Percentiles rank a stretch among this genome's conserved stretches.
Conservation (phyloP, 2,113 vertebrate species). For the Plecotus auritus region DNA sequence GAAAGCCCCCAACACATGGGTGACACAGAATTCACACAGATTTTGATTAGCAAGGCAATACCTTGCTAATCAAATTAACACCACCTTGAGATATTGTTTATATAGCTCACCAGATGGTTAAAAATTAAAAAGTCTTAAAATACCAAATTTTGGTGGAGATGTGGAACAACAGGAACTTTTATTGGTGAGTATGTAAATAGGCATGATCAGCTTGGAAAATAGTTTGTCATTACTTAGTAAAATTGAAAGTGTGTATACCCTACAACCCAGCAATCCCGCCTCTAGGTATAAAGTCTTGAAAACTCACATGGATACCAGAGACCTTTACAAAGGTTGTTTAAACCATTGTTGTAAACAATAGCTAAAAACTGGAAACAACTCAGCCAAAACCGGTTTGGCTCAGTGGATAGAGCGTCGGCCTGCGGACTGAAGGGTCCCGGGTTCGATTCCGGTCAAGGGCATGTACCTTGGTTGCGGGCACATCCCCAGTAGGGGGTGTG, state of each 20-base stretch:
- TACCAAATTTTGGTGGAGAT: constrained; percentile 10
- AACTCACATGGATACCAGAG: not conserved
- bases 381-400: too few relatives aligned
- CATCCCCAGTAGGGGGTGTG: too few relatives aligned
- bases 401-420: too few relatives aligned
- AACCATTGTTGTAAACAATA: not conserved
- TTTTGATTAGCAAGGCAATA: constrained; percentile 30
- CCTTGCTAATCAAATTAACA: not conserved
- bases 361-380: not conserved
- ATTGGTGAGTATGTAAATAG: not conserved
- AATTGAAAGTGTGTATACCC: not conserved
- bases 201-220: constrained; percentile 6
- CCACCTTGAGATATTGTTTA: constrained; percentile 14
- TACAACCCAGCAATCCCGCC: not conserved
- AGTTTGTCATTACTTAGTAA: not conserved
- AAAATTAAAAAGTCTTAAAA: not conserved
- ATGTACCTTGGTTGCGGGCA: too few relatives aligned
- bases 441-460: too few relatives aligned
- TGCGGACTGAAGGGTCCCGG: too few relatives aligned
- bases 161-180: not conserved
- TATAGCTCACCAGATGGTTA: not conserved
- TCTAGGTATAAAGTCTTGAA: not conserved
- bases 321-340: not conserved
- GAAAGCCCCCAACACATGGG: not conserved
- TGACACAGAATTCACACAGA: not conserved